These are phyloP conservation scores for Mormyrus proboscirostris DNA, from an alignment of 2,797 vertebrate genomes.

Conservation along the genomic window DNA sequence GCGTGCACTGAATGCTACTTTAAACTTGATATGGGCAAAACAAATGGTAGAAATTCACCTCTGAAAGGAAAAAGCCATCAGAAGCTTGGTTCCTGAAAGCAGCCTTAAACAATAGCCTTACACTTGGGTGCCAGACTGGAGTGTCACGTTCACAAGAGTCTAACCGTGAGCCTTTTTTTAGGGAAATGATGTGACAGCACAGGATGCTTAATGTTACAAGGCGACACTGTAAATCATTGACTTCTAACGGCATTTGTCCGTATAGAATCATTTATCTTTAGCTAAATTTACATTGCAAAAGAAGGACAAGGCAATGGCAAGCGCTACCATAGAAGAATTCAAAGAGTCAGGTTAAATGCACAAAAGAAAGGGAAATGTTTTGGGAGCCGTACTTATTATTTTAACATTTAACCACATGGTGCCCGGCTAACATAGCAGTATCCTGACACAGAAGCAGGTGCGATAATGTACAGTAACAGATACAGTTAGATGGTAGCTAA, in stretches of 20 bases:
- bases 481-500: neutral
- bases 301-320: neutral
- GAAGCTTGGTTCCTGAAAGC: conserved; percentile 27
- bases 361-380: neutral
- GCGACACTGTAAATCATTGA: neutral
- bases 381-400: neutral
- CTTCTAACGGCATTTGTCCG: neutral
- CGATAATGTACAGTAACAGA: neutral
- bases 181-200: neutral
- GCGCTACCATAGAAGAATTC: neutral
- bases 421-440: neutral
- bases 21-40: conserved; percentile 42
- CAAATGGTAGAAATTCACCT: conserved; percentile 29
- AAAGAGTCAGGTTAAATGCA: neutral
- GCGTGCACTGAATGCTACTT: conserved; percentile 33
- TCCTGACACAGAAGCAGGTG: neutral
- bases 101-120: conserved; percentile 26
- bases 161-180: neutral
- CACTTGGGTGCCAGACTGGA: conserved; percentile 20
- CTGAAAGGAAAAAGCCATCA: conserved; percentile 34
- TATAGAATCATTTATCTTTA: neutral
- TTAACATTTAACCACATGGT: neutral
- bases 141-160: neutral
- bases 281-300: neutral
- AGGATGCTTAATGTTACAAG: neutral